A percentile compares a stretch with the other conserved stretches of the same genome.
phyloP scores from a whole-genome alignment of 2,113 vertebrate genomes.

The Channa maculata region DNA sequence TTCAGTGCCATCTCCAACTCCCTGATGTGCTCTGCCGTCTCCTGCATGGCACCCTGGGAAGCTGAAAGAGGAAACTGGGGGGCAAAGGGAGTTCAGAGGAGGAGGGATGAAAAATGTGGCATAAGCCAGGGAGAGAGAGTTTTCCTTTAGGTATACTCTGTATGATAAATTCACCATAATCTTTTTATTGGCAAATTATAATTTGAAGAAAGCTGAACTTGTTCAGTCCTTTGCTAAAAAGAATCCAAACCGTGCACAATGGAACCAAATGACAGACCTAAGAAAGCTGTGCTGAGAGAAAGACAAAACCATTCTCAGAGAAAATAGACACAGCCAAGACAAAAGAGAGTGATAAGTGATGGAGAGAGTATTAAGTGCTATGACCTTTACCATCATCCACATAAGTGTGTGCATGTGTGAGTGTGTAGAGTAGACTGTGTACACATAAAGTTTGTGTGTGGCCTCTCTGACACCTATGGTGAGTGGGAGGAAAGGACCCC shows the following conservation, averaged over 20 bases:
- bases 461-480: conserved; percentile 68
- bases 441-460: conserved; percentile 66
- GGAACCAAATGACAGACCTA: conserved; percentile 9
- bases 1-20: conserved; percentile 81
- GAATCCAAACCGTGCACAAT: not conserved
- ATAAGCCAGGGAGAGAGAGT: conserved; percentile 44
- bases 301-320: conserved; percentile 13
- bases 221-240: not conserved
- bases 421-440: conserved; percentile 12
- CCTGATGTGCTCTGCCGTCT: conserved; percentile 78
- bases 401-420: conserved; percentile 35
- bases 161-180: not conserved
- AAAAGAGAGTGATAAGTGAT: conserved; percentile 43
- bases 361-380: conserved; percentile 35
- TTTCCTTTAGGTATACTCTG: conserved; percentile 36
- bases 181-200: not conserved
- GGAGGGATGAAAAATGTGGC: conserved; percentile 43
- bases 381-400: conserved; percentile 39
- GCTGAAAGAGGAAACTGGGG: conserved; percentile 52
- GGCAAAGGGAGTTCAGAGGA: conserved; percentile 6
- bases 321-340: conserved; percentile 34
- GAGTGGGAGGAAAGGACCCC: conserved; percentile 69
- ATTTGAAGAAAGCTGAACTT: conserved; percentile 1
- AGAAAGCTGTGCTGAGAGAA: conserved; percentile 24
- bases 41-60: conserved; percentile 77